Base-by-base conservation (phyloP, 2,888 invertebrate species). In the Phortica magna region DNA sequence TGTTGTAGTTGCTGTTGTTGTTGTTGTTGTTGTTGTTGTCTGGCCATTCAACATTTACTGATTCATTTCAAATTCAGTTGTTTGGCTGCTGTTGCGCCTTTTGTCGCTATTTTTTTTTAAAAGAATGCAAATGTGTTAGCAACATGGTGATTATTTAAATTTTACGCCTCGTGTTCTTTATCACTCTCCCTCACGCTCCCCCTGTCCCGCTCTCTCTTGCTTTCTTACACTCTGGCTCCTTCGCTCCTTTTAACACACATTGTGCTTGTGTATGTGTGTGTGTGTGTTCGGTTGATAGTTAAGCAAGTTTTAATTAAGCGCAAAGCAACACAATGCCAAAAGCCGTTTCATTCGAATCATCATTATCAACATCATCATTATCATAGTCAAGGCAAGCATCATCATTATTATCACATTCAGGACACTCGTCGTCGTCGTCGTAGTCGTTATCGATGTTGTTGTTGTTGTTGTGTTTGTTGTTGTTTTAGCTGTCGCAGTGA, bases 301-400 rank as follows among this genome's bases (percentile, higher is more conserved):
- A 71, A 71, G 70, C 43, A 68, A 68, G 17, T 71, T 71, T 71
- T 71, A 71, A 71, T 71, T 71, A 71, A 71, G 70, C 70, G 39
- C 55, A 71, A 71, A 68, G 43, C n/a, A 42, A 68, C 31, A 61
- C 61, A 61, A 61, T 61, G 22, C 61, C 9, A 61, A 61, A 61
- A 61, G 61, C 61, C 61, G 61, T 19, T 61, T 61, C 59, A 14
- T 2, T n/a, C 59, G 2, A n/a, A 59, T 59, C 59, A 59, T 59
- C 59, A 59, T 59, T 59, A 59, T 17, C 59, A 59, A 59, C 19
- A 65, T 31, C 31, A 65, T 65, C 12, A 31, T 65, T 4, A 65
- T 12, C 14, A 39, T 41, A 10, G 39, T 12, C 65, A 65, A 65
- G 17, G 19, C 12, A 31, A 65, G 3, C 41, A 65, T n/a, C 65